Percentiles rank a stretch among this genome's conserved stretches.
These are phyloP conservation scores for Oncorhynchus tshawytscha DNA, from an alignment of 2,113 vertebrate species.

Conservation along the genomic window DNA sequence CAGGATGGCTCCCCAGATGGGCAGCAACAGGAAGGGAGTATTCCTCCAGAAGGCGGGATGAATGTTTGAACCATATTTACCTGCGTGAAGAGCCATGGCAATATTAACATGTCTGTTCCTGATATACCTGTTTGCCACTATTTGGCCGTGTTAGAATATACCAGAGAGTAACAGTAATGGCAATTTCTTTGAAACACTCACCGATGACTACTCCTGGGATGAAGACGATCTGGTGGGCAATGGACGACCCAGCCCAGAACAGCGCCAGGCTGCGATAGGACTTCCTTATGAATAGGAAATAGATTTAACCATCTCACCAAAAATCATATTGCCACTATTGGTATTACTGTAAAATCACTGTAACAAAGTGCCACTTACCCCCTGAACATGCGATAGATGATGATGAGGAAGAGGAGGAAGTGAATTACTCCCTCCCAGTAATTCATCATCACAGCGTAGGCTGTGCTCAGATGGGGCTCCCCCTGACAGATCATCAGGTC, in stretches of 20 bases:
- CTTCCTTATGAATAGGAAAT: slow-evolving; percentile 64
- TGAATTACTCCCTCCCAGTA: slow-evolving; percentile 84
- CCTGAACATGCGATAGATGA: slow-evolving; percentile 71
- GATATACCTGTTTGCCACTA: too few relatives aligned
- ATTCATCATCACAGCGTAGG: slow-evolving; percentile 83
- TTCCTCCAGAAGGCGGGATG: slow-evolving; percentile 80
- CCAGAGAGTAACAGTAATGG: too few relatives aligned
- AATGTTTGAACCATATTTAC: slow-evolving; percentile 87
- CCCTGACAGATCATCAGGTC: slow-evolving; percentile 65
- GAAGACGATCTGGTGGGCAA: slow-evolving; percentile 80
- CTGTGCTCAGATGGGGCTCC: slow-evolving; percentile 80
- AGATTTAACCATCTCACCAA: not conserved
- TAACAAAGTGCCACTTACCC: slow-evolving; percentile 64
- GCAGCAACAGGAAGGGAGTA: slow-evolving; percentile 75
- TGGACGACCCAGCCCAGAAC: slow-evolving; percentile 87
- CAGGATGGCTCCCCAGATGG: slow-evolving; percentile 76
- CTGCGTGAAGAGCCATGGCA: slow-evolving; percentile 54
- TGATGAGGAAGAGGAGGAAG: slow-evolving; percentile 80
- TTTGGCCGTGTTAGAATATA: too few relatives aligned
- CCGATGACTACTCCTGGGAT: slow-evolving; percentile 84
- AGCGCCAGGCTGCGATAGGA: slow-evolving; percentile 79
- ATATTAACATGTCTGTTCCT: too few relatives aligned
- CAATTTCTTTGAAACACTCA: slow-evolving; percentile 50
- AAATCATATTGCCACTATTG: too few relatives aligned
- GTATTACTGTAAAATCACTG: too few relatives aligned